Conservation (phyloP, 2,113 vertebrate species). For the Cnemophilus loriae region DNA sequence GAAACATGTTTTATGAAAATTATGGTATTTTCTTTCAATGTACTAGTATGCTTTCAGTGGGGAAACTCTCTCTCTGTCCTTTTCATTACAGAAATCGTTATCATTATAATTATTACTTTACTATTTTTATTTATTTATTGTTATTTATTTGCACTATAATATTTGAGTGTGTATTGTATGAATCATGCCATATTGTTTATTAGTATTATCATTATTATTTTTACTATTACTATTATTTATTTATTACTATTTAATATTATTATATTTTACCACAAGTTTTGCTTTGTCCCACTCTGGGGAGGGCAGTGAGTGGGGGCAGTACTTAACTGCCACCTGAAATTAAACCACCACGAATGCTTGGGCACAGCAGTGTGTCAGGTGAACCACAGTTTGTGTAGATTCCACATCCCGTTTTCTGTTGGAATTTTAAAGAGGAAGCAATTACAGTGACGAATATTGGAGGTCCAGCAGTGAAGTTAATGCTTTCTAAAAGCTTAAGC, state of each 20-base stretch:
- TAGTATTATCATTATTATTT: background rate
- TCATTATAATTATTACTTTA: background rate
- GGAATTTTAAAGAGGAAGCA: background rate
- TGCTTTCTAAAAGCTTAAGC: constrained; percentile 50
- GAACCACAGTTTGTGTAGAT: background rate
- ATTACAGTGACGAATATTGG: background rate
- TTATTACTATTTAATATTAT: background rate
- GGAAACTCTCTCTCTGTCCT: background rate
- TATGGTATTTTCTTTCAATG: background rate
- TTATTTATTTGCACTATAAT: background rate
- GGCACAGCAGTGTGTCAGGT: background rate
- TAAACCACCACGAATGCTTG: background rate
- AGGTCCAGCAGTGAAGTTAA: constrained; percentile 13
- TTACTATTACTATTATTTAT: background rate
- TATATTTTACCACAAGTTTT: background rate
- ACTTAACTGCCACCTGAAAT: background rate
- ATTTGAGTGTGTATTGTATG: background rate
- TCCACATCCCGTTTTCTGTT: background rate
- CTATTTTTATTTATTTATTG: background rate
- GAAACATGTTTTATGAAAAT: background rate
- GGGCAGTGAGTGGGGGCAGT: fast-evolving
- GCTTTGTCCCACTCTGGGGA: background rate
- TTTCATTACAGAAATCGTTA: background rate
- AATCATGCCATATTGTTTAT: background rate
- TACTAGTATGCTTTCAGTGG: background rate